These are phyloP conservation scores for Pantala flavescens DNA, from an alignment of 1,140 invertebrate species.

Conservation along the genomic window DNA sequence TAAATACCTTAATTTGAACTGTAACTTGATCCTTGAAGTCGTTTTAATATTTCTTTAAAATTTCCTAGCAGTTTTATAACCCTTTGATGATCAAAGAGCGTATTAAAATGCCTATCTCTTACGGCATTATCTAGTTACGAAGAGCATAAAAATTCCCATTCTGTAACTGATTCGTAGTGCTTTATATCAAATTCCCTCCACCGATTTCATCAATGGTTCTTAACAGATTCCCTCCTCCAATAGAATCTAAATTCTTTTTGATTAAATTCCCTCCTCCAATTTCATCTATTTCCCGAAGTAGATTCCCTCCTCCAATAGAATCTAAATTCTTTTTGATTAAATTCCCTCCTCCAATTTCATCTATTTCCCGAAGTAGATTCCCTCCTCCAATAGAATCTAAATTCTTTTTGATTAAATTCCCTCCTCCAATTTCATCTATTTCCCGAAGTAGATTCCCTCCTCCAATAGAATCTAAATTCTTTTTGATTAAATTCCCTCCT, in stretches of 20 bases:
- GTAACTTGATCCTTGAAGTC: no score
- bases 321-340: conserved; percentile 29
- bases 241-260: conserved; percentile 32
- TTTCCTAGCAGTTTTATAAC: no score
- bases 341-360: conserved; percentile 27
- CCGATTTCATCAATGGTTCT: conserved; percentile 29
- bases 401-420: conserved; percentile 32
- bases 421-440: conserved; percentile 37
- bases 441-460: conserved; percentile 37
- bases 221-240: conserved; percentile 37
- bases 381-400: conserved; percentile 37
- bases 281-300: conserved; percentile 36
- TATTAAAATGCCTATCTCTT: no score
- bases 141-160: no score
- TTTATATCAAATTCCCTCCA: conserved; percentile 33
- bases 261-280: conserved; percentile 37
- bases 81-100: no score
- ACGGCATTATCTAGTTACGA: no score
- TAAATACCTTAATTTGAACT: no score
- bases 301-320: conserved; percentile 34
- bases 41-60: no score
- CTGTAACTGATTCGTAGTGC: background rate
- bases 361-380: conserved; percentile 30
- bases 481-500: conserved; percentile 29
- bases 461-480: conserved; percentile 34